Conservation (phyloP, 2,797 vertebrate genomes). For the Luscinia megarhynchos region DNA sequence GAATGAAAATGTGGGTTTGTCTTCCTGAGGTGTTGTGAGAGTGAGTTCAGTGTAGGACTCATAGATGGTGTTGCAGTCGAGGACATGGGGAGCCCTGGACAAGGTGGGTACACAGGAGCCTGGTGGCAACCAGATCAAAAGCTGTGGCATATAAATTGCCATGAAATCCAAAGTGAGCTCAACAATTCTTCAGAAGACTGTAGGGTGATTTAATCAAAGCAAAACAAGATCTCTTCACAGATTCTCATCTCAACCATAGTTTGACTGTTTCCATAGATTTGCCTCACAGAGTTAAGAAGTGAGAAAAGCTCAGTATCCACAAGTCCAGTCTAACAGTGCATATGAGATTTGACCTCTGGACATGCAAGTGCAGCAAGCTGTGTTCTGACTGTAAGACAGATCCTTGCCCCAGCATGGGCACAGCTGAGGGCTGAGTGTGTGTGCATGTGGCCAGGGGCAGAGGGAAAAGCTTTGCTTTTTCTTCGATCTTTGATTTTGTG, state of each 20-base stretch:
- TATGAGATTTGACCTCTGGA: not conserved
- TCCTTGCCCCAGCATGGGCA: not conserved
- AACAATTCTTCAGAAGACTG: not conserved
- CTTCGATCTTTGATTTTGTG: not conserved
- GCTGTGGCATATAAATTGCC: not conserved
- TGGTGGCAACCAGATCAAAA: not conserved
- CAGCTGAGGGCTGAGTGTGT: not conserved
- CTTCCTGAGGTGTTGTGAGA: not conserved
- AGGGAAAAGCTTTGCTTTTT: not conserved
- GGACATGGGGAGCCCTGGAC: not conserved
- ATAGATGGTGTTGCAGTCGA: not conserved
- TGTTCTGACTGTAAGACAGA: not conserved
- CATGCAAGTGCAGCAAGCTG: not conserved
- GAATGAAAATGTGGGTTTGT: not conserved
- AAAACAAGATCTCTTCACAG: not conserved
- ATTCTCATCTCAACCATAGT: not conserved
- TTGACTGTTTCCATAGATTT: not conserved
- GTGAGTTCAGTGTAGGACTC: not conserved
- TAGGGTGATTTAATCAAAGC: not conserved
- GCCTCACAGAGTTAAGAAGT: not conserved
- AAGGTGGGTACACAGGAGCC: not conserved
- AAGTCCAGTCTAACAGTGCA: not conserved
- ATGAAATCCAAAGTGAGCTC: not conserved
- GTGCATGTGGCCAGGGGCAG: not conserved
- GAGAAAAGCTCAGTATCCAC: not conserved